Percentiles rank a stretch among this genome's conserved stretches.
phyloP scores from a whole-genome alignment of 2,888 invertebrate species.

The Caenorhabditis japonica region DNA sequence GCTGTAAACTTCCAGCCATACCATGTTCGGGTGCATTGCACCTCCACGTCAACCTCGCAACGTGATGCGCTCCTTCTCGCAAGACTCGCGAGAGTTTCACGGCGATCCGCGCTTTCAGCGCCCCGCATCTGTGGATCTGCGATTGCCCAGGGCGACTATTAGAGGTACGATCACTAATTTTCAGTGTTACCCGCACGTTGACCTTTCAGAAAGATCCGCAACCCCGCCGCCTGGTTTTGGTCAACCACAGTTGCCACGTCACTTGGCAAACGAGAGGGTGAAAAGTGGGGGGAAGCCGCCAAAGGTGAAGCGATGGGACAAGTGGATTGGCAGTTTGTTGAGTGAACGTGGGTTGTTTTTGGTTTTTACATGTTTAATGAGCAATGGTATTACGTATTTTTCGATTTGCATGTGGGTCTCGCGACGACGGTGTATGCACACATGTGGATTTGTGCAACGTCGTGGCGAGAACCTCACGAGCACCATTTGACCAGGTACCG shows the following conservation, averaged over 20 bases:
- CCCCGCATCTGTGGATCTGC: slow-evolving; percentile 30
- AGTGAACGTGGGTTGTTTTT: slow-evolving; percentile 54
- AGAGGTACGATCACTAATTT: background rate
- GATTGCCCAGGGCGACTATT: slow-evolving; percentile 2
- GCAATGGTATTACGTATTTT: too few species aligned
- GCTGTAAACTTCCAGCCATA: background rate
- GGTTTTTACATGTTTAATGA: too few species aligned
- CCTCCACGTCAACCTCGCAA: slow-evolving; percentile 44
- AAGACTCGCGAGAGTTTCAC: slow-evolving; percentile 53
- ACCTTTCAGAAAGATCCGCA: slow-evolving; percentile 38
- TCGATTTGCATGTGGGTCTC: too few species aligned
- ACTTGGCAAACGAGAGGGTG: too few species aligned
- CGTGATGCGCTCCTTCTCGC: slow-evolving; percentile 43
- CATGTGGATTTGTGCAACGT: too few species aligned
- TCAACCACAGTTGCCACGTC: background rate
- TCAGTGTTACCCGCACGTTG: background rate
- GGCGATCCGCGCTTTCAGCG: slow-evolving; percentile 46
- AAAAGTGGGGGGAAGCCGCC: slow-evolving; percentile 12
- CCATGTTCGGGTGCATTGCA: slow-evolving; percentile 52
- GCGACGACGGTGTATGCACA: too few species aligned
- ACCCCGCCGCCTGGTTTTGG: slow-evolving; percentile 40
- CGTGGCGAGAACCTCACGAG: too few species aligned
- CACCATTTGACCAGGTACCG: too few species aligned
- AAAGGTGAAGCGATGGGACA: slow-evolving; percentile 52
- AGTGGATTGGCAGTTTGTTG: slow-evolving; percentile 55